A percentile compares a stretch with the other conserved stretches of the same genome.
Conservation (phyloP, 2,113 vertebrate genomes). For the Aegotheles bennettii region DNA sequence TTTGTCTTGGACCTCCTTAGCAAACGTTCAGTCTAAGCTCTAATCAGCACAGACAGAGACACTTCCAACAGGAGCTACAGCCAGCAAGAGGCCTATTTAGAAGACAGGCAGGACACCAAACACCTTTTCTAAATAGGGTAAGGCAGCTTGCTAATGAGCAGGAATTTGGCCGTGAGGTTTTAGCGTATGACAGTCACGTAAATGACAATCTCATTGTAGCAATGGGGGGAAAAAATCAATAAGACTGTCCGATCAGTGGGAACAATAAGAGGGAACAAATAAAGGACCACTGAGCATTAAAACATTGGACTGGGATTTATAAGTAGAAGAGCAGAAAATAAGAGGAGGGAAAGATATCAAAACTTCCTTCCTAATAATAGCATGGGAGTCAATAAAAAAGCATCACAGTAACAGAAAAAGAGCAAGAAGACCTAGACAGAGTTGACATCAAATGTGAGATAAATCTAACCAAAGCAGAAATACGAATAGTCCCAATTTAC, state of each 20-base stretch:
- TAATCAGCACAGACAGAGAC: background rate
- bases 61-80: constrained; percentile 30
- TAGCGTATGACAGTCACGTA: background rate
- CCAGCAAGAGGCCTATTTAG: constrained; percentile 47
- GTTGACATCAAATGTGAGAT: background rate
- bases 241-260: background rate
- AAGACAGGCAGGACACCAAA: constrained; percentile 33
- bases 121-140: constrained; percentile 4
- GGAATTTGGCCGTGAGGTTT: constrained; percentile 30
- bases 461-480: background rate
- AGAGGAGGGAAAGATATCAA: background rate
- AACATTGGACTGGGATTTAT: background rate
- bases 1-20: constrained; percentile 56
- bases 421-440: background rate
- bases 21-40: constrained; percentile 32
- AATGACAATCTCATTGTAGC: background rate
- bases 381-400: background rate
- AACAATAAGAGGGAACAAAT: background rate
- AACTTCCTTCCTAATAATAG: background rate
- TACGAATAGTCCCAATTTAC: background rate
- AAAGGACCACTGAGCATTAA: background rate
- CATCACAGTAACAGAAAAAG: background rate
- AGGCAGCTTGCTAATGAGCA: constrained; percentile 52
- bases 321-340: background rate
- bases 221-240: background rate